Evolutionary conservation across 2,113 vertebrate species (phyloP), one percentile per base, ranked within the genome.

Genomic region (Ceyx margarethae): DNA sequence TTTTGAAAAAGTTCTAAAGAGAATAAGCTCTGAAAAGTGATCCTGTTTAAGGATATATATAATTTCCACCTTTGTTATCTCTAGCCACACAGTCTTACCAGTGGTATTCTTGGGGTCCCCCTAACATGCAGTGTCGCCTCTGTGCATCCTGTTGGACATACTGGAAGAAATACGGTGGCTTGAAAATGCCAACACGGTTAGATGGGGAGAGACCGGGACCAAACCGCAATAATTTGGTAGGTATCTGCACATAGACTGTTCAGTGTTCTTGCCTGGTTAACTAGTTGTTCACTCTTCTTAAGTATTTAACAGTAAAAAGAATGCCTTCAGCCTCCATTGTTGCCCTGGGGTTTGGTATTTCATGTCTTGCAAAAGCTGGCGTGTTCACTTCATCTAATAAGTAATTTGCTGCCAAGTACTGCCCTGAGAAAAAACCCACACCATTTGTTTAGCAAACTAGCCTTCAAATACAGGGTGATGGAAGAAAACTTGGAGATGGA

Each of bases 21-120:
- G 62, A 85, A 92, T 85, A 91, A 95, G 46, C 86, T 93, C 89
- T 95, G 89, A 85, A 93, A 90, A 95, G 85, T 82, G 94, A 91
- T 97, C 95, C 97, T 93, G 96, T 95, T 94, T 97, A 97, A 97
- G 97, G 94, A 97, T 95, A 89, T 96, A 97, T 97, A 96, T 97
- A 96, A 96, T 98, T 93, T 97, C 94, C 96, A 96, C 97, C 96
- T 97, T 95, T 97, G 96, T 97, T 97, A 95, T 98, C 96, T 96
- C 96, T 93, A 99, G 99, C 98, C 95, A 98, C 98, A 96, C 98
- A 98, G 97, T 99, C 99, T 89, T 99, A 99, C 98, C 99, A 99
- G 98, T 99, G 99, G 99, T 99, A 99, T 98, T 99, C 99, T 90
- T 99, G 99, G 99, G 99, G 99, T 89, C 99, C 99, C 86, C 98